Percentiles rank a stretch among this genome's conserved stretches.
phyloP scores from a whole-genome alignment of 2,888 invertebrate genomes.

The Alviniconcha strummeri region DNA sequence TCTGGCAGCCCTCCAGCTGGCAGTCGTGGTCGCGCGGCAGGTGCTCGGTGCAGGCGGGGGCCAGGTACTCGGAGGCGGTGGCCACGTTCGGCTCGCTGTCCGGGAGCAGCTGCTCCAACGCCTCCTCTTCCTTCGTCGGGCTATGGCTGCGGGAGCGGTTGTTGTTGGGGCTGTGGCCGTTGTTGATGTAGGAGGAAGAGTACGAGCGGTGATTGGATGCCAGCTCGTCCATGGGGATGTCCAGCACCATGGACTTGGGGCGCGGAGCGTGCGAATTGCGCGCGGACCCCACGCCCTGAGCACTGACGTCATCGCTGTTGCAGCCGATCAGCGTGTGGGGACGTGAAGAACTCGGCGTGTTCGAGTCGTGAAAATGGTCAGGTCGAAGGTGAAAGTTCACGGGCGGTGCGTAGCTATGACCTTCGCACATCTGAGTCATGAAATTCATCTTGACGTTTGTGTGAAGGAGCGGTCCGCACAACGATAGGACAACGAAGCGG shows the following conservation, averaged over 20 bases:
- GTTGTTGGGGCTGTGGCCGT: neutral
- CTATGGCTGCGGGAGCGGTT: slow-evolving; percentile 4
- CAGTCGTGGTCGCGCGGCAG: slow-evolving; percentile 56
- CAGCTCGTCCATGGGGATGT: slow-evolving; percentile 26
- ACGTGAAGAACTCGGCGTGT: neutral
- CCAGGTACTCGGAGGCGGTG: neutral
- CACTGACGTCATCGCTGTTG: neutral
- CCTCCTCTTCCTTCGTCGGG: neutral
- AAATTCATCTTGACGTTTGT: slow-evolving; percentile 25
- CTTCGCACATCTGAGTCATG: slow-evolving; percentile 25
- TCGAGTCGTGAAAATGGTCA: neutral
- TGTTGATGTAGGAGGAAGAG: neutral
- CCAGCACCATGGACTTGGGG: slow-evolving; percentile 4
- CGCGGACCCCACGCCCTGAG: neutral
- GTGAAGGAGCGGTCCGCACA: neutral
- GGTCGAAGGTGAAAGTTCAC: slow-evolving; percentile 26
- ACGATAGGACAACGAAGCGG: too few relatives aligned
- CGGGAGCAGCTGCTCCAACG: slow-evolving; percentile 14
- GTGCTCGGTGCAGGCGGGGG: slow-evolving; percentile 25
- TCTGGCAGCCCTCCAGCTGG: slow-evolving; percentile 53
- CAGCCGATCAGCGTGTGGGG: slow-evolving; percentile 22
- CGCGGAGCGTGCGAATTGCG: neutral
- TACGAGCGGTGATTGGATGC: neutral
- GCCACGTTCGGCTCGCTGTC: neutral
- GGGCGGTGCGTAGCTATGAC: slow-evolving; percentile 2